Evolutionary conservation across 2,797 vertebrate species (phyloP).

Genomic region (Siniperca scherzeri): DNA sequence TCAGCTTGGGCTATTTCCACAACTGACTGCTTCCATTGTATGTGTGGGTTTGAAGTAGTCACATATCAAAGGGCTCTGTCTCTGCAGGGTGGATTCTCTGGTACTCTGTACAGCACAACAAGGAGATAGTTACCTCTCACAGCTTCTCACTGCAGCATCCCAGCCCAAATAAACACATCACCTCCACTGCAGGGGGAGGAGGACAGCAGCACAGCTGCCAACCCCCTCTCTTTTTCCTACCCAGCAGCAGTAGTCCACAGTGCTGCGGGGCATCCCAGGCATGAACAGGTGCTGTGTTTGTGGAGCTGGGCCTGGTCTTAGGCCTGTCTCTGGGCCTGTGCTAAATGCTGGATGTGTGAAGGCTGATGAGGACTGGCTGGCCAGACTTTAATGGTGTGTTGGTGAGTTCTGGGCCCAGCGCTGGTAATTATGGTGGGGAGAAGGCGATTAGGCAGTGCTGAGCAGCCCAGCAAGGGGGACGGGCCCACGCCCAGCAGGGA

Average conservation of each 20-base stretch:
- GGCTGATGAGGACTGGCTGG: slow-evolving; percentile 68
- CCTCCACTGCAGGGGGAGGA: slow-evolving; percentile 73
- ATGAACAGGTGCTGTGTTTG: slow-evolving; percentile 76
- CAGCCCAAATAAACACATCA: slow-evolving; percentile 86
- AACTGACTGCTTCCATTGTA: slow-evolving; percentile 79
- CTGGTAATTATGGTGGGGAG: slow-evolving; percentile 93
- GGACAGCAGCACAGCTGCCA: slow-evolving; percentile 76
- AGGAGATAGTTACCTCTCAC: slow-evolving; percentile 79
- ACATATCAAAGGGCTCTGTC: slow-evolving; percentile 82
- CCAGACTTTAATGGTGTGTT: slow-evolving; percentile 79
- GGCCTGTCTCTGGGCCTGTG: slow-evolving; percentile 66
- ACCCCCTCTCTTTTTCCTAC: slow-evolving; percentile 61
- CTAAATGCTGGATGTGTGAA: slow-evolving; percentile 70
- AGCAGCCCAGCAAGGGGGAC: slow-evolving; percentile 91
- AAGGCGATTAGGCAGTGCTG: slow-evolving; percentile 93
- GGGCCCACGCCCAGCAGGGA: slow-evolving; percentile 92
- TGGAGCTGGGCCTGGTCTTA: slow-evolving; percentile 63
- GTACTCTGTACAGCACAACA: slow-evolving; percentile 76
- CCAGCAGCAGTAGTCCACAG: slow-evolving; percentile 70
- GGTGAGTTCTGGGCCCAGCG: slow-evolving; percentile 82
- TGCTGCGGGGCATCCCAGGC: slow-evolving; percentile 76
- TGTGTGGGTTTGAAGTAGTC: slow-evolving; percentile 79
- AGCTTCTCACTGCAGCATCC: slow-evolving; percentile 74
- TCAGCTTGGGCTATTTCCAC: slow-evolving; percentile 75
- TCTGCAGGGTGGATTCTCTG: slow-evolving; percentile 81